Conservation (phyloP, 2,888 invertebrate genomes). For the Apotomis capreana region DNA sequence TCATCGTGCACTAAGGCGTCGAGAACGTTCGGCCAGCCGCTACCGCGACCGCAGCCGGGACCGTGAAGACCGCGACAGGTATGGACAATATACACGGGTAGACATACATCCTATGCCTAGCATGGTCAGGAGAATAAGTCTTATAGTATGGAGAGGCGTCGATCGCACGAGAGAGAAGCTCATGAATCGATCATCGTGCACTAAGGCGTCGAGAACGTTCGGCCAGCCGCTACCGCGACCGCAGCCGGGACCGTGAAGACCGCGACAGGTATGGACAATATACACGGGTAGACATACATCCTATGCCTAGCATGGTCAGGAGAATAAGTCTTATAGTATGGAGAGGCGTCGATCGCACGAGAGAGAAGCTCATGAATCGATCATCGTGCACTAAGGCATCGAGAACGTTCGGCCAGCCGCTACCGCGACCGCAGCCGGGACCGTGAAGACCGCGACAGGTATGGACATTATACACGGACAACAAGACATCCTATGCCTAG, state of each 20-base stretch:
- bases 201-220: conserved; percentile 65
- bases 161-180: too few species aligned
- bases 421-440: conserved; percentile 76
- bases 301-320: too few species aligned
- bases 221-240: conserved; percentile 71
- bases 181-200: too few species aligned
- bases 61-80: conserved; percentile 77
- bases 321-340: conserved; percentile 75
- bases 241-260: conserved; percentile 75
- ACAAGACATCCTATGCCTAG: too few species aligned
- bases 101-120: too few species aligned
- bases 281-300: not conserved
- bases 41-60: conserved; percentile 76
- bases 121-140: too few species aligned
- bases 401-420: conserved; percentile 71
- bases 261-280: conserved; percentile 64
- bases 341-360: too few species aligned
- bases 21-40: conserved; percentile 71
- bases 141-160: too few species aligned
- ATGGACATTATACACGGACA: not conserved
- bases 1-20: conserved; percentile 71
- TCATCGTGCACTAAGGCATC: conserved; percentile 71
- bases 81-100: not conserved
- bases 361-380: too few species aligned
- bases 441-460: conserved; percentile 77